Evolutionary conservation across 1,140 invertebrate species (phyloP).

Genomic region (Sarcophaga peregrina): DNA sequence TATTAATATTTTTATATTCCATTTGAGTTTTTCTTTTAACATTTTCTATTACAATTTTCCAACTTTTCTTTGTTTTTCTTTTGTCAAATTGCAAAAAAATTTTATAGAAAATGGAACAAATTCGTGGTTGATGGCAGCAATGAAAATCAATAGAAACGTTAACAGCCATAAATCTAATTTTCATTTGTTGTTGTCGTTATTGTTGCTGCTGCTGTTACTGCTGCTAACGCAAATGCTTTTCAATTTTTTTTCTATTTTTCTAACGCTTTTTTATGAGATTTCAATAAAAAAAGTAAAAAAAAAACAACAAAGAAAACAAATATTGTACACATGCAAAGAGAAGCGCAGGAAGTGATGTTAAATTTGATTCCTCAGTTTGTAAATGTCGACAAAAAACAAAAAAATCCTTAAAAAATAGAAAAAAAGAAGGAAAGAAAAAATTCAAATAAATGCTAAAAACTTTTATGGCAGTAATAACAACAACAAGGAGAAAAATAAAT

Average conservation of each 20-base stretch:
- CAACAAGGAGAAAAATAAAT: neutral
- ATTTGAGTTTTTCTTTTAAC: slow-evolving; percentile 7
- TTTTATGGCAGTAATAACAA: slow-evolving; percentile 10
- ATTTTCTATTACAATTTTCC: neutral
- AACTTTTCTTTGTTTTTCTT: neutral
- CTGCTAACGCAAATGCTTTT: too few species aligned
- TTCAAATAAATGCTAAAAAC: slow-evolving; percentile 19
- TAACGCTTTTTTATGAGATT: neutral
- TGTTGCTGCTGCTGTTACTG: neutral
- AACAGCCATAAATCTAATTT: slow-evolving; percentile 38
- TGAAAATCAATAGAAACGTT: slow-evolving; percentile 43
- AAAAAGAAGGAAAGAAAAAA: neutral
- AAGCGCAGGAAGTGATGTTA: neutral
- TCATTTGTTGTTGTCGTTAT: slow-evolving; percentile 12
- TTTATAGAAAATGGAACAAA: slow-evolving; percentile 23
- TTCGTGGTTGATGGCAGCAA: slow-evolving; percentile 39
- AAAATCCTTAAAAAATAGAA: too few species aligned
- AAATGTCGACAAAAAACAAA: neutral
- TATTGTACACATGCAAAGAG: neutral
- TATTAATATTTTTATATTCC: slow-evolving; percentile 23
- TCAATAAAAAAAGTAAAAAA: neutral
- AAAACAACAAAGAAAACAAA: neutral
- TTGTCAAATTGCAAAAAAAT: neutral
- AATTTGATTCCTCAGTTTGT: slow-evolving; percentile 25
- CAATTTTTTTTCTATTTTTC: neutral